These are phyloP conservation scores for Brachycybe producta DNA, from an alignment of 2,888 invertebrate genomes.

Conservation along the genomic window DNA sequence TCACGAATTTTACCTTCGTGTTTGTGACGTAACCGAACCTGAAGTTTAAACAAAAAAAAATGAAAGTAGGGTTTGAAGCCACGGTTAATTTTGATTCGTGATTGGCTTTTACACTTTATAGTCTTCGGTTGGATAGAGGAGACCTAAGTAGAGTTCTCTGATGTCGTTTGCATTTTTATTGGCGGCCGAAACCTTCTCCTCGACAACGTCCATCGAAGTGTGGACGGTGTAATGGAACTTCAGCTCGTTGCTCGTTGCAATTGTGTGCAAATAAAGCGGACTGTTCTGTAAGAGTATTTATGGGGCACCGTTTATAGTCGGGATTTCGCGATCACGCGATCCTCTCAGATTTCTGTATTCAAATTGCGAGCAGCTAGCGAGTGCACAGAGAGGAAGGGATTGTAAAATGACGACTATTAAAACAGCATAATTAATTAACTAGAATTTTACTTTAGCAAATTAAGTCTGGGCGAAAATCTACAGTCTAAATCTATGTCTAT, in stretches of 20 bases:
- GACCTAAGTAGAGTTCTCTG: constrained; percentile 77
- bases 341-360: no score
- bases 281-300: constrained; percentile 71
- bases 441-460: no score
- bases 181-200: constrained; percentile 52
- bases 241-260: constrained; percentile 64
- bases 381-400: no score
- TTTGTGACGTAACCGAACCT: constrained; percentile 85
- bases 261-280: constrained; percentile 70
- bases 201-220: constrained; percentile 77
- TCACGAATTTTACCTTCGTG: constrained; percentile 84
- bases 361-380: no score
- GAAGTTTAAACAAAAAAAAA: constrained; percentile 15
- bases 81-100: not conserved
- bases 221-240: constrained; percentile 88
- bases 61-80: not conserved
- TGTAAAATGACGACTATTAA: no score
- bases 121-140: constrained; percentile 85
- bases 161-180: constrained; percentile 47
- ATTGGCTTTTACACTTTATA: constrained; percentile 66
- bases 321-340: not conserved
- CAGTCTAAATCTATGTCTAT: no score
- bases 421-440: no score
- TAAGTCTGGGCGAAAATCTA: no score
- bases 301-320: constrained; percentile 10